Conservation (phyloP, 2,113 vertebrate species). For the Cavia aperea region DNA sequence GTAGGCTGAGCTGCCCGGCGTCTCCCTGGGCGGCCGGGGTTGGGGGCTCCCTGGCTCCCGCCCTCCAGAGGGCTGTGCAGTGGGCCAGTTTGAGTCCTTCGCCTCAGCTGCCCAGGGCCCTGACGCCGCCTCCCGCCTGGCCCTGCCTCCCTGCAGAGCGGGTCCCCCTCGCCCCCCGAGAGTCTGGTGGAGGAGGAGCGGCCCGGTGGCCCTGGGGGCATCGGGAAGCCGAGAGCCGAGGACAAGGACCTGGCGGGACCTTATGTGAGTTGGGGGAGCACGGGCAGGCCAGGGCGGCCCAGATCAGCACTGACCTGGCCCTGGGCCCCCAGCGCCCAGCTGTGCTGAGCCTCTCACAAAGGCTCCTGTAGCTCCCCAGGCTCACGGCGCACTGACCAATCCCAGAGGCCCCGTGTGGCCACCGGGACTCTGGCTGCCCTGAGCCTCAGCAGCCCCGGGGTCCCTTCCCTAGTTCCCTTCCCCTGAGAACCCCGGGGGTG, state of each 20-base stretch:
- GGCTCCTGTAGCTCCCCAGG: not conserved
- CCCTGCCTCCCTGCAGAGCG: constrained; percentile 58
- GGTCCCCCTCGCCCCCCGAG: constrained; percentile 69
- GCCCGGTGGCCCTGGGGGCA: not conserved
- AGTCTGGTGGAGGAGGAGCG: constrained; percentile 62
- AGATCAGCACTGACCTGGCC: not conserved
- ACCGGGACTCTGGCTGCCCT: too few relatives aligned
- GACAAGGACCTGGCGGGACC: constrained; percentile 55
- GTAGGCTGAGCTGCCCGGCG: not conserved
- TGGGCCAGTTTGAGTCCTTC: not conserved
- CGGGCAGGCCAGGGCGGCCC: not conserved
- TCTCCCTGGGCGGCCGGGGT: not conserved
- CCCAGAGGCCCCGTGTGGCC: too few relatives aligned
- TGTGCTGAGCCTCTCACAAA: not conserved
- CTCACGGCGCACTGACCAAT: too few relatives aligned
- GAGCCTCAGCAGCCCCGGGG: not conserved
- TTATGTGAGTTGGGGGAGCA: constrained; percentile 52
- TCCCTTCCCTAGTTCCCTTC: not conserved
- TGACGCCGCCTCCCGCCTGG: constrained; percentile 48
- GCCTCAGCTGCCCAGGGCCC: constrained; percentile 58
- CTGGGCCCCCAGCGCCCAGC: not conserved
- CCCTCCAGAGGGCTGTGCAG: not conserved
- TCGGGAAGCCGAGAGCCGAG: constrained; percentile 26
- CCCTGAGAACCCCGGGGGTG: accelerated
- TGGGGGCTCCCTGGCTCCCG: not conserved